Percentiles rank a stretch among this genome's conserved stretches.
These are phyloP conservation scores for Radopholus similis DNA, from an alignment of 1,140 invertebrate genomes.

Conservation along the genomic window DNA sequence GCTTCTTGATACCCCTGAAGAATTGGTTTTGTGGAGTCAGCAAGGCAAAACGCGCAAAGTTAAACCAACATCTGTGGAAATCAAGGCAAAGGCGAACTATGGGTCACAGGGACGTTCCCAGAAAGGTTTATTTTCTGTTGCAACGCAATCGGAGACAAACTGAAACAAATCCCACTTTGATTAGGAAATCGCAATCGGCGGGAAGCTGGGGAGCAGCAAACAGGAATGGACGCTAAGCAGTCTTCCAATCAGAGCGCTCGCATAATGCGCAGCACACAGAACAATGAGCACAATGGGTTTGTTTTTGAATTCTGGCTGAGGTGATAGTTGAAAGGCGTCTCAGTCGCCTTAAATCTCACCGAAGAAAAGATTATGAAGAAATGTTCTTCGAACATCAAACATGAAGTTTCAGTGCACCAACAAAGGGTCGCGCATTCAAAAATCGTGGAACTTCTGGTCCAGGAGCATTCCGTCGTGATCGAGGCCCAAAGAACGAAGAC, in stretches of 20 bases:
- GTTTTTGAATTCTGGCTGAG: background rate
- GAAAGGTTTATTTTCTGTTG: no score
- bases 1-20: constrained; percentile 3
- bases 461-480: background rate
- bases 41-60: background rate
- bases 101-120: background rate
- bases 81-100: background rate
- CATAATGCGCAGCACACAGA: no score
- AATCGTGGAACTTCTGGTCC: background rate
- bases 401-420: background rate
- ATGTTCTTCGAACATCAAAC: no score
- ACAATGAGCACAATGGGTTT: background rate
- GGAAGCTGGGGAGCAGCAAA: background rate
- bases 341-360: background rate
- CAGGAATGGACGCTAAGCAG: background rate
- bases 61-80: background rate
- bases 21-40: constrained; percentile 18
- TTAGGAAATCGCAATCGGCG: background rate
- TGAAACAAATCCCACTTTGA: background rate
- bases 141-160: background rate
- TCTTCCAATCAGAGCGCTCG: no score
- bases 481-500: background rate
- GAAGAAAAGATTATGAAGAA: background rate
- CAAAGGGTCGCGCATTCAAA: background rate
- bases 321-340: background rate